A percentile compares a stretch with the other conserved stretches of the same genome.
These are phyloP conservation scores for Psettodes erumei DNA, from an alignment of 2,113 vertebrate species.

Conservation along the genomic window DNA sequence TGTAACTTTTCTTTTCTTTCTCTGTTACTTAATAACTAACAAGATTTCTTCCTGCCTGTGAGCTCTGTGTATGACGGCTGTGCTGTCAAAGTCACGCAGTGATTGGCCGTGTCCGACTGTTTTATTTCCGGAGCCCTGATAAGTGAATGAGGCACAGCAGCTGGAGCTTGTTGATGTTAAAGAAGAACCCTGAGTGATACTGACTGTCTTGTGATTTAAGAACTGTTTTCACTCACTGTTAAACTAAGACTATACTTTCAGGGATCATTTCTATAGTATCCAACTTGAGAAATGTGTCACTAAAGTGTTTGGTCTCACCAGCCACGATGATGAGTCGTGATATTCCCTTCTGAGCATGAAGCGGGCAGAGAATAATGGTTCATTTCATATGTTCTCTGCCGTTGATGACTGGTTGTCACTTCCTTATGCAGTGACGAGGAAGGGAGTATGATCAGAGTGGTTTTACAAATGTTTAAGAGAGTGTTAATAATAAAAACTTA, in stretches of 20 bases:
- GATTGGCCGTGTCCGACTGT: neutral
- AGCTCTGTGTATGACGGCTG: neutral
- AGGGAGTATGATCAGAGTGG: constrained; percentile 62
- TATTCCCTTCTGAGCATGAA: constrained; percentile 66
- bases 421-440: constrained; percentile 12
- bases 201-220: fast-evolving
- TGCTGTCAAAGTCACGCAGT: neutral
- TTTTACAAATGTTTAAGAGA: no score
- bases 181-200: neutral
- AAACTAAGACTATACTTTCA: constrained; percentile 75
- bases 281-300: constrained; percentile 73
- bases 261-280: constrained; percentile 78
- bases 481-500: no score
- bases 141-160: neutral
- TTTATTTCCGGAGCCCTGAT: neutral
- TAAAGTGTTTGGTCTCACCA: no score
- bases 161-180: neutral
- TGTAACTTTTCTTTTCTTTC: neutral
- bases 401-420: constrained; percentile 66
- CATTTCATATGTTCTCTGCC: neutral
- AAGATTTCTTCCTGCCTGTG: neutral
- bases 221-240: fast-evolving
- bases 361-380: constrained; percentile 46
- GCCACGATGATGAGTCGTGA: constrained; percentile 63
- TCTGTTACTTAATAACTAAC: no score